Conservation (phyloP, 92 coral and sea anemone species). For the Heteractis magnifica region DNA sequence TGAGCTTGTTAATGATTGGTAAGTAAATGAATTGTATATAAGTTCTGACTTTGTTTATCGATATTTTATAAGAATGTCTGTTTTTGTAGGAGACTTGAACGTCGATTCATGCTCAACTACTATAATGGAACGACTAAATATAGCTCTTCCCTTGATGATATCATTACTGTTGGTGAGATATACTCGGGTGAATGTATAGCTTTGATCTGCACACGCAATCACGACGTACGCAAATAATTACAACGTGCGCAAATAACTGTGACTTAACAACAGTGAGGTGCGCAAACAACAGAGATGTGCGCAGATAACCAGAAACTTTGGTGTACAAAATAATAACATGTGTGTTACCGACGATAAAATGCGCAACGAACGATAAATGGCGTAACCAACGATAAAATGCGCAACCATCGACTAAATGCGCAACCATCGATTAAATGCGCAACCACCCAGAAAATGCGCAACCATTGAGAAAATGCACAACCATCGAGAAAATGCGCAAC, state of each 20-base stretch:
- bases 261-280: neutral
- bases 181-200: neutral
- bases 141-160: constrained; percentile 44
- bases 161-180: constrained; percentile 56
- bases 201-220: neutral
- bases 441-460: neutral
- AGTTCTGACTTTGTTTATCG: neutral
- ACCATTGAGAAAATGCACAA: neutral
- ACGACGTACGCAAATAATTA: neutral
- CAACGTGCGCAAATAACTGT: neutral
- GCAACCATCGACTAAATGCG: neutral
- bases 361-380: too few relatives aligned
- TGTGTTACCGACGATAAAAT: too few relatives aligned
- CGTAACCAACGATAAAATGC: too few relatives aligned
- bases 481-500: neutral
- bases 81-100: constrained; percentile 62
- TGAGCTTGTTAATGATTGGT: constrained; percentile 81
- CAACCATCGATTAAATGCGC: neutral
- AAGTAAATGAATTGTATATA: neutral
- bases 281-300: neutral
- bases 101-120: constrained; percentile 63
- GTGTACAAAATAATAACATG: too few relatives aligned
- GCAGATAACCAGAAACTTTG: neutral
- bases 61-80: neutral
- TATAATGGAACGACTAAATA: constrained; percentile 66